A percentile compares a stretch with the other conserved stretches of the same genome.
These are phyloP conservation scores for Callosobruchus maculatus DNA, from an alignment of 2,888 invertebrate genomes.

Conservation along the genomic window DNA sequence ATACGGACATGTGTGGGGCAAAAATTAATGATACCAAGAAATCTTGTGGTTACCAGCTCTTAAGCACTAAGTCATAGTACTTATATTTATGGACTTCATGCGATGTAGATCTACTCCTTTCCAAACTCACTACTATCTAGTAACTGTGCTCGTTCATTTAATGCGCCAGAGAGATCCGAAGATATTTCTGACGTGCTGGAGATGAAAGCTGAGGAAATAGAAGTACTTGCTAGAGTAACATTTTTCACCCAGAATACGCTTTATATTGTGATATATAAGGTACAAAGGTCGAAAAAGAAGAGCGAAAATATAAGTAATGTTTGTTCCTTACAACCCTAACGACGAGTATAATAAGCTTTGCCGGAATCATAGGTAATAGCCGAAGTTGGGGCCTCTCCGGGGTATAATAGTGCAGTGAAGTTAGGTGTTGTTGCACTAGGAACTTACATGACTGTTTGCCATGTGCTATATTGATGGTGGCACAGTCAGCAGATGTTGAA, in stretches of 20 bases:
- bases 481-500: no score
- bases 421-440: neutral
- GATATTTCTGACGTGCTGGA: neutral
- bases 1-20: no score
- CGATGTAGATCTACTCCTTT: no score
- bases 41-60: no score
- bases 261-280: neutral
- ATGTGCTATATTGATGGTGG: no score
- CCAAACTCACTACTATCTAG: neutral
- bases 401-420: neutral
- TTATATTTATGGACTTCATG: neutral
- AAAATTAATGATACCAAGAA: no score
- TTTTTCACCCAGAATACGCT: neutral
- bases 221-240: neutral
- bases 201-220: neutral
- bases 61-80: no score
- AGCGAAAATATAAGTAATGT: neutral
- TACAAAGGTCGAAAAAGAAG: neutral
- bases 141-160: neutral
- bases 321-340: neutral
- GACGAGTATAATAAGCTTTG: neutral
- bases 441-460: no score
- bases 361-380: neutral
- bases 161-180: neutral
- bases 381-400: neutral